Evolutionary conservation across 92 coral and sea anemone genomes (phyloP).

Genomic region (Zoanthus solanderi): DNA sequence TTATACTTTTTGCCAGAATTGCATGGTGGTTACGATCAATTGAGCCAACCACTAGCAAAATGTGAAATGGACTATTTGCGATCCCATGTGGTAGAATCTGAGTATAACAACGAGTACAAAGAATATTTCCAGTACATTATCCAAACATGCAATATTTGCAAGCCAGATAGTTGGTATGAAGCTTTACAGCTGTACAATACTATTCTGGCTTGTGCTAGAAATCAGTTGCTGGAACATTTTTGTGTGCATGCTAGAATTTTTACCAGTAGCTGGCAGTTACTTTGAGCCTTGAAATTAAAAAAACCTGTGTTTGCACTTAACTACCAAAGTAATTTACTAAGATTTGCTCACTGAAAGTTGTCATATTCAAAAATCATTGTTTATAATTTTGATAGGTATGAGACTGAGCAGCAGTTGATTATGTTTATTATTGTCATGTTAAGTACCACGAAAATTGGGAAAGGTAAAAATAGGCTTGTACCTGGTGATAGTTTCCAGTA

Average conservation of each 20-base stretch:
- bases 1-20: slow-evolving; percentile 6
- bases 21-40: neutral
- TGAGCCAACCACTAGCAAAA: neutral
- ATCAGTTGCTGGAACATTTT: neutral
- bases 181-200: neutral
- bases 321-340: neutral
- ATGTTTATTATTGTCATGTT: neutral
- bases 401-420: neutral
- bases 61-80: slow-evolving; percentile 22
- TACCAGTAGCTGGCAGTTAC: neutral
- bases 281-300: neutral
- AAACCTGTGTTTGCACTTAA: neutral
- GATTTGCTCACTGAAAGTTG: neutral
- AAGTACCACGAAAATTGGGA: neutral
- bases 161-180: slow-evolving; percentile 3
- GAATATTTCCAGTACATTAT: slow-evolving; percentile 14
- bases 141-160: neutral
- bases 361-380: too few relatives aligned
- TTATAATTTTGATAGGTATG: too few relatives aligned
- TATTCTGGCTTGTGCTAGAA: neutral
- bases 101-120: slow-evolving; percentile 6
- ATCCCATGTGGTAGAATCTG: slow-evolving; percentile 18
- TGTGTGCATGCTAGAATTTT: neutral
- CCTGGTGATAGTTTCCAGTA: slow-evolving; percentile 1
- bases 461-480: neutral